These are phyloP conservation scores for Chalcis sispes DNA, from an alignment of 2,888 invertebrate genomes.

Conservation along the genomic window DNA sequence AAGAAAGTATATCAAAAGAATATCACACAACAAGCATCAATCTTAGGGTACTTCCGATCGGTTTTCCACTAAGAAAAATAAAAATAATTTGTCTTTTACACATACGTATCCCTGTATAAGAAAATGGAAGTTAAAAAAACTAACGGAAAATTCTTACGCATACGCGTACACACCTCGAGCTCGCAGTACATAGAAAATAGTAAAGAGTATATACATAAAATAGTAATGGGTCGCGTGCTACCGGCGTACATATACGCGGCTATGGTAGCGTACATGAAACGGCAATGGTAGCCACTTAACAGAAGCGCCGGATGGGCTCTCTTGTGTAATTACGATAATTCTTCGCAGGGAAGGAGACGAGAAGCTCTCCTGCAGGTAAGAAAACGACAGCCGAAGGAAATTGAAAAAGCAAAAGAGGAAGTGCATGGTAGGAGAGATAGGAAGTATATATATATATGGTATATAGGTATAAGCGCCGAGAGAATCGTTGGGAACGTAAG, in stretches of 20 bases:
- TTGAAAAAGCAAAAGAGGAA: constrained; percentile 14
- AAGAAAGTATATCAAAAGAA: no score
- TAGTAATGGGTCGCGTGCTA: no score
- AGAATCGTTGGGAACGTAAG: no score
- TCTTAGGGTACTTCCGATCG: no score
- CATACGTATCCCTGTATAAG: no score
- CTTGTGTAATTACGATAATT: constrained; percentile 43
- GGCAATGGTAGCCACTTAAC: not conserved
- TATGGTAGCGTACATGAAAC: constrained; percentile 7
- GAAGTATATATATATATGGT: not conserved
- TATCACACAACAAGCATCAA: no score
- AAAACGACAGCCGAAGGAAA: constrained; percentile 40
- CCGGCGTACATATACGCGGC: not conserved
- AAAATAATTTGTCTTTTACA: no score
- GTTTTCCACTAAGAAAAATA: no score
- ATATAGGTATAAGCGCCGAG: no score
- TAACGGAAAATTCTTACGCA: not conserved
- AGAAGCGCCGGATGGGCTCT: constrained; percentile 40
- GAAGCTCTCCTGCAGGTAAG: constrained; percentile 25
- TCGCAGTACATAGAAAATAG: constrained; percentile 8
- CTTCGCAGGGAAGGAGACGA: constrained; percentile 9
- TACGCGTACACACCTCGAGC: not conserved
- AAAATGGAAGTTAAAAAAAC: no score
- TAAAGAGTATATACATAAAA: not conserved
- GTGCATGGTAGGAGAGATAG: not conserved